Percentiles rank a stretch among this genome's conserved stretches.
Conservation (phyloP, 2,113 vertebrate species). For the Tupaia tana region DNA sequence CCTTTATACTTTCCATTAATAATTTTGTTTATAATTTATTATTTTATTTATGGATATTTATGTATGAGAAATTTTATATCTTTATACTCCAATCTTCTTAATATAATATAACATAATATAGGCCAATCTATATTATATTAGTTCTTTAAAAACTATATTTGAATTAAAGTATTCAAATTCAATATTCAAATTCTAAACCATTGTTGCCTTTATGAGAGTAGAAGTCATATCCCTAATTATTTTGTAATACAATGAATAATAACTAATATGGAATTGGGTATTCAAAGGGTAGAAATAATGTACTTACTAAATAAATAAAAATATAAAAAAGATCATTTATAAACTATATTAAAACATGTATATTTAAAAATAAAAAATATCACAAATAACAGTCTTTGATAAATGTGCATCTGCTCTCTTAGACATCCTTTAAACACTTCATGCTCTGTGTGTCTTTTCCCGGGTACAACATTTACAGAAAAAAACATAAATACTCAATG, state of each 20-base stretch:
- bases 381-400: too few relatives aligned
- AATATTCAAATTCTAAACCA: too few relatives aligned
- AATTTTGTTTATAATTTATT: not conserved
- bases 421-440: too few relatives aligned
- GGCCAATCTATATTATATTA: not conserved
- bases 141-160: not conserved
- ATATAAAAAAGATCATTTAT: conserved; percentile 35
- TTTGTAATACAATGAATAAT: not conserved
- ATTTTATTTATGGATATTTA: not conserved
- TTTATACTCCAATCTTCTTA: not conserved
- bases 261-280: not conserved
- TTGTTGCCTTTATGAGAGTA: not conserved
- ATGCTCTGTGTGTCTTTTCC: too few relatives aligned
- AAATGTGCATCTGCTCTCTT: too few relatives aligned
- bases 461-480: too few relatives aligned
- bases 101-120: too few relatives aligned
- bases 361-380: not conserved
- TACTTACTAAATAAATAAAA: conserved; percentile 9
- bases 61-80: not conserved
- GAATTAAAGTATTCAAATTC: too few relatives aligned
- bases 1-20: not conserved
- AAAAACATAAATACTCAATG: not conserved
- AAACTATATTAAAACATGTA: not conserved
- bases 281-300: not conserved
- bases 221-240: not conserved